Evolutionary conservation across 1,140 invertebrate species (phyloP), one percentile per base, ranked within the genome.

Genomic region (Drosophila erecta): DNA sequence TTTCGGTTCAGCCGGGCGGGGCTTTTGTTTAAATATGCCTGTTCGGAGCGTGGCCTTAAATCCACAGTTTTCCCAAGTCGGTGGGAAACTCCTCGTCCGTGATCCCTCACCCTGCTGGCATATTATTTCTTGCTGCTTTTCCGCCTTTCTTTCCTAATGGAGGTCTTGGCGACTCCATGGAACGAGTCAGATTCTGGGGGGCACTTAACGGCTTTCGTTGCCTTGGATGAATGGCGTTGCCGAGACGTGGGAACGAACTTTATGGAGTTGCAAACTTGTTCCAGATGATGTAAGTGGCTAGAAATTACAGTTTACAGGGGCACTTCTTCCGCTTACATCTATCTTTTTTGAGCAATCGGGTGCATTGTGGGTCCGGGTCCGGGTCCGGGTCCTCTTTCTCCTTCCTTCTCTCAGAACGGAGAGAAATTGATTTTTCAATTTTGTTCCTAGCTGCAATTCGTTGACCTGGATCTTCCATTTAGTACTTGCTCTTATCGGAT

Each of bases 201-300:
- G 70, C 80, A 83, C 80, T 83, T 79, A 67, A 83, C 74, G 75
- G 60, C 79, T 78, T 79, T 83, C 75, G 65, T 66, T 75, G 79
- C 51, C 35, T 60, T 64, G 64, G 30, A 65, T 79, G 62, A 75
- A 57, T 77, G 62, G 47, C 30, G n/a, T 20, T 24, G 47, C 40
- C 67, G 37, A 43, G 22, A 73, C 58, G 60, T 65, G 54, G 17
- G 47, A 65, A 56, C 35, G 66, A 76, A 67, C 69, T 81, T 81
- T 81, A 46, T 69, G 58, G 58, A 81, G 74, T 74, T 64, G 67
- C 73, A 65, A 81, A 81, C 79, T 81, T 81, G 79, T 81, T 76
- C 59, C 72, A 55, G 67, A 77, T 81, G 74, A 69, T 81, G 59
- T 69, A 81, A 81, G 79, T 81, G 74, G 73, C 78, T 56, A 40